phyloP scores from a whole-genome alignment of 1,140 invertebrate genomes.

The Drosophila prosaltans region DNA sequence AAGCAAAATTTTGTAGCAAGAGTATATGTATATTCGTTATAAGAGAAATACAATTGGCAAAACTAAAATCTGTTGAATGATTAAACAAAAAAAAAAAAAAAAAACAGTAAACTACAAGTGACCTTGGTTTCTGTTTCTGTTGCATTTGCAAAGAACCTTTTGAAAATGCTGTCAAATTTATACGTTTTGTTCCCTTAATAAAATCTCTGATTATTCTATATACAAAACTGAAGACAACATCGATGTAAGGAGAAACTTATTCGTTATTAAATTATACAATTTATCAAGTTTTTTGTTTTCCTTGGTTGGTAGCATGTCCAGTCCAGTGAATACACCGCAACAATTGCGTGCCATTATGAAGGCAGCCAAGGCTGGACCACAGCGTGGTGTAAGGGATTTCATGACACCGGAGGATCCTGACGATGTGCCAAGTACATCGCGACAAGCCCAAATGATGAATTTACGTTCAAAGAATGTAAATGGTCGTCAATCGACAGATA shows the following conservation, averaged over 20 bases:
- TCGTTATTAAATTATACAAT: no score
- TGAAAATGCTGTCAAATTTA: constrained; percentile 9
- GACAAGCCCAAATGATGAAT: not conserved
- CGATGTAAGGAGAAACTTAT: not conserved
- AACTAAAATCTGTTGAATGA: no score
- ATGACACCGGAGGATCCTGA: not conserved
- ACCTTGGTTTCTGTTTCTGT: not conserved
- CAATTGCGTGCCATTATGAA: constrained; percentile 14
- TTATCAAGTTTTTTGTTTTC: no score
- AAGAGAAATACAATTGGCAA: not conserved
- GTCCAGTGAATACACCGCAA: not conserved
- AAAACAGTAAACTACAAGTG: constrained; percentile 10
- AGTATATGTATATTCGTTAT: not conserved
- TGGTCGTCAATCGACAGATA: not conserved
- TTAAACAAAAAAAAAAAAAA: constrained; percentile 36
- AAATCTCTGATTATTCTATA: no score
- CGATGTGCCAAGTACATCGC: constrained; percentile 17
- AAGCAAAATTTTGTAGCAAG: not conserved
- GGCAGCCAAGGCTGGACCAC: not conserved
- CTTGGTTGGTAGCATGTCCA: not conserved
- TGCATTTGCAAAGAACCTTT: not conserved
- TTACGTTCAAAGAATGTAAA: constrained; percentile 1
- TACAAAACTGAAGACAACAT: no score
- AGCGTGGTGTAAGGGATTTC: not conserved
- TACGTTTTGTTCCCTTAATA: not conserved